phyloP scores from a whole-genome alignment of 2,113 vertebrate genomes.

The Calyptommatus sinebrachiatus region DNA sequence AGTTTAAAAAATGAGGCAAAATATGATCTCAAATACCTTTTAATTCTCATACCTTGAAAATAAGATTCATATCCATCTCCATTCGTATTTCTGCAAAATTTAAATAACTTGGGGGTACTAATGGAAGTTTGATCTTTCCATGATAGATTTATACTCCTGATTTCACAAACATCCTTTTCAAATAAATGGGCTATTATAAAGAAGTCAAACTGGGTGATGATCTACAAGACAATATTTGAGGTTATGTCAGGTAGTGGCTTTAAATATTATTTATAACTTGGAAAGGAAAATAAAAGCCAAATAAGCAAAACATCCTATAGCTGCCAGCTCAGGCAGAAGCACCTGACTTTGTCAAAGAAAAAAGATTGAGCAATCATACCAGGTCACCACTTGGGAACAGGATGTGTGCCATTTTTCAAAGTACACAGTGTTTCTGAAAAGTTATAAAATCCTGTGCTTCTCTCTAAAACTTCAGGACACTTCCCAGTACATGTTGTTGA shows the following conservation, averaged over 20 bases:
- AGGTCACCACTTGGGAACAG: not conserved
- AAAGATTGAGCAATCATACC: not conserved
- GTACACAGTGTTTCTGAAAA: conserved; percentile 3
- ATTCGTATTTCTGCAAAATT: too few species aligned
- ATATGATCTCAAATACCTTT: too few species aligned
- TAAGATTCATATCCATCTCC: too few species aligned
- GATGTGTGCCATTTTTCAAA: not conserved
- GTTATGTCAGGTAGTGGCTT: not conserved
- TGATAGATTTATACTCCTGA: not conserved
- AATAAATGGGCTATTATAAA: not conserved
- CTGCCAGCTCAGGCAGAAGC: not conserved
- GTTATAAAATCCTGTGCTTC: not conserved
- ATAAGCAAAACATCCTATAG: not conserved
- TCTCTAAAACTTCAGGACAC: conserved; percentile 7
- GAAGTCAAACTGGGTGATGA: not conserved
- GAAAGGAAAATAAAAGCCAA: not conserved
- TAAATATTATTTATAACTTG: not conserved
- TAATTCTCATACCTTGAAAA: too few species aligned
- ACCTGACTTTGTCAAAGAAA: not conserved
- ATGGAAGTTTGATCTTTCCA: not conserved
- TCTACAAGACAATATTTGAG: not conserved
- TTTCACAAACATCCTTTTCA: not conserved
- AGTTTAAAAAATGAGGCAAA: too few species aligned
- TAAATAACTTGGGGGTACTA: too few species aligned
- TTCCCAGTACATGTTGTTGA: conserved; percentile 12